Evolutionary conservation across 2,888 invertebrate species (phyloP).

Genomic region (Nipponacmea schrenckii): DNA sequence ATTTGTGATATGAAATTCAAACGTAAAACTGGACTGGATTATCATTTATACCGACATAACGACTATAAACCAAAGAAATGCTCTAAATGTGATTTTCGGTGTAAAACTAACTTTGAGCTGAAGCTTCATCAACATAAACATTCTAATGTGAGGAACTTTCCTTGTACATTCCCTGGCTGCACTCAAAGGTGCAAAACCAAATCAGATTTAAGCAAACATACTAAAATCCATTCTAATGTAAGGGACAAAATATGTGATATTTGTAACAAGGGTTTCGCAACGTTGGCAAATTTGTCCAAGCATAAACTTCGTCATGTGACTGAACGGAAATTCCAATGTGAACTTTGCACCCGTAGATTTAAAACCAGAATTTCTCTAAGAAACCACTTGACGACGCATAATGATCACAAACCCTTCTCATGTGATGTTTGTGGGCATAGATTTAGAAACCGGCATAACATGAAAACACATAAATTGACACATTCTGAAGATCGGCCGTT

Average conservation of each 20-base stretch:
- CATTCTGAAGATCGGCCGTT: constrained; percentile 42
- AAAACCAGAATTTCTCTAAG: constrained; percentile 38
- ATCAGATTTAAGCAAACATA: constrained; percentile 50
- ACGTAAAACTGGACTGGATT: constrained; percentile 37
- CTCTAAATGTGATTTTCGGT: constrained; percentile 44
- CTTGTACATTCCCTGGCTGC: constrained; percentile 47
- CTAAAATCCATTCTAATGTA: constrained; percentile 40
- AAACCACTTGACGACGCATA: constrained; percentile 42
- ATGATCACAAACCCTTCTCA: constrained; percentile 40
- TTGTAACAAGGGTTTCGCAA: constrained; percentile 44
- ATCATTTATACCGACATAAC: constrained; percentile 46
- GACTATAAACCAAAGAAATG: constrained; percentile 48
- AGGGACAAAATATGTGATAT: constrained; percentile 36
- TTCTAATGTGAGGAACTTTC: constrained; percentile 38
- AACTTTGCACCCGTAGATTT: constrained; percentile 43
- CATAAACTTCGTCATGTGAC: constrained; percentile 38
- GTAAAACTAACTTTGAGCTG: constrained; percentile 52
- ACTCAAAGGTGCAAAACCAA: constrained; percentile 44
- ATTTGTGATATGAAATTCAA: constrained; percentile 45
- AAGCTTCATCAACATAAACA: constrained; percentile 48
- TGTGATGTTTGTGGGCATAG: constrained; percentile 43
- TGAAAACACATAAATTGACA: constrained; percentile 41
- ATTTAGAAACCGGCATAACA: constrained; percentile 36
- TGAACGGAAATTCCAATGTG: constrained; percentile 40
- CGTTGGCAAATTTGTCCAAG: constrained; percentile 32